phyloP scores from a whole-genome alignment of 2,888 invertebrate species.

The Campoletis raptor region DNA sequence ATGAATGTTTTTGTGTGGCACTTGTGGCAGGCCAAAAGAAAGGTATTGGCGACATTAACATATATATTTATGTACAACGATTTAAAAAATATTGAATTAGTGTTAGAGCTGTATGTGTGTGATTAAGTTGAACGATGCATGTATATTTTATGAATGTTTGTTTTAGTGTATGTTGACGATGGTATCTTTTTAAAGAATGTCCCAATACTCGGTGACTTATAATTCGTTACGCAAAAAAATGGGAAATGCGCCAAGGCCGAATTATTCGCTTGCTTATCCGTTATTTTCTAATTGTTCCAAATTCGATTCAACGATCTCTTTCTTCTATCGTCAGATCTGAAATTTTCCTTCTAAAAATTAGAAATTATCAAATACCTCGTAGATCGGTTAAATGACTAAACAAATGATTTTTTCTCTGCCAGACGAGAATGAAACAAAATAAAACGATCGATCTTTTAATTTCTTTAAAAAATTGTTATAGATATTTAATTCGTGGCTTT shows the following conservation, averaged over 20 bases:
- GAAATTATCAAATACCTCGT: background rate
- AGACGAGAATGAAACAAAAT: background rate
- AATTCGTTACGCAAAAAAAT: slow-evolving; percentile 16
- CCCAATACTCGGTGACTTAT: background rate
- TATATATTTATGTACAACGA: slow-evolving; percentile 80
- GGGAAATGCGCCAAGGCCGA: slow-evolving; percentile 25
- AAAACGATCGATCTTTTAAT: background rate
- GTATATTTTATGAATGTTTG: background rate
- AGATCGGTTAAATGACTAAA: background rate
- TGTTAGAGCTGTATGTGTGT: background rate
- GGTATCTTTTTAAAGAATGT: background rate
- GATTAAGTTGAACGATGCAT: background rate
- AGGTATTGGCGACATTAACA: slow-evolving; percentile 86
- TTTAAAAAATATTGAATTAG: background rate
- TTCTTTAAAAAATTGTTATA: background rate
- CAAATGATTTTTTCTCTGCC: background rate
- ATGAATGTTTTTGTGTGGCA: slow-evolving; percentile 91
- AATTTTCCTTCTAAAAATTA: background rate
- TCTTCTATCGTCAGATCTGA: background rate
- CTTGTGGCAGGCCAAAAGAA: slow-evolving; percentile 89
- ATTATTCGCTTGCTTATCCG: slow-evolving; percentile 17
- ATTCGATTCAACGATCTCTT: background rate
- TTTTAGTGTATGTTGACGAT: background rate
- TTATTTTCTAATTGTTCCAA: background rate
- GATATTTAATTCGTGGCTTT: background rate